Percentiles rank a stretch among this genome's conserved stretches.
These are phyloP conservation scores for Heliconius hortense DNA, from an alignment of 2,888 invertebrate genomes.

Conservation along the genomic window DNA sequence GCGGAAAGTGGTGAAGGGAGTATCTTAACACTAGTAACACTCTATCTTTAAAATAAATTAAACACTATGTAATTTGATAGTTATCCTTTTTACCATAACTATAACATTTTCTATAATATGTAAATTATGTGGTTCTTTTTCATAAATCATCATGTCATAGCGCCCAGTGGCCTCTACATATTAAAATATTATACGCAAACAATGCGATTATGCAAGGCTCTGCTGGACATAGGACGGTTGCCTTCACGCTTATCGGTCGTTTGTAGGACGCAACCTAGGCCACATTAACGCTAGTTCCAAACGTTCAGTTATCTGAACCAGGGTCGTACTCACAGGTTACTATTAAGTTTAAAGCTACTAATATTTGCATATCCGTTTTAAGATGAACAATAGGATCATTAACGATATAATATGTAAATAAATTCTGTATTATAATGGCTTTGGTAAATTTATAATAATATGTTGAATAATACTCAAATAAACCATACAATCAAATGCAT, in stretches of 20 bases:
- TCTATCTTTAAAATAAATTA: no score
- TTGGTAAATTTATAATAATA: not conserved
- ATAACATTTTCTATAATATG: not conserved
- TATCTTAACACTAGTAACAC: no score
- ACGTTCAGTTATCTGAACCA: slow-evolving; percentile 12
- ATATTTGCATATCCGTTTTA: slow-evolving; percentile 1
- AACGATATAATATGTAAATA: not conserved
- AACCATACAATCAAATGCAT: not conserved
- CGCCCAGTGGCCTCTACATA: slow-evolving; percentile 49
- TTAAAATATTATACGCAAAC: slow-evolving; percentile 55
- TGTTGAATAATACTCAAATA: not conserved
- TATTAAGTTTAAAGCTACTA: not conserved
- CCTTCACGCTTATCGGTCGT: slow-evolving; percentile 60
- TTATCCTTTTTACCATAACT: not conserved
- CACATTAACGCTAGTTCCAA: slow-evolving; percentile 12
- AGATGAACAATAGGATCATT: slow-evolving; percentile 8
- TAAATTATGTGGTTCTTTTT: not conserved
- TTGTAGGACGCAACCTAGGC: slow-evolving; percentile 48
- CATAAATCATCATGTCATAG: not conserved
- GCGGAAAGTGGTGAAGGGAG: no score
- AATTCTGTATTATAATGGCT: not conserved
- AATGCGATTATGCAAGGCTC: slow-evolving; percentile 58
- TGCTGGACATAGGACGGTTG: slow-evolving; percentile 50
- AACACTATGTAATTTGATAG: no score
- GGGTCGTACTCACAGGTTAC: not conserved